Evolutionary conservation across 2,797 vertebrate species (phyloP).

Genomic region (Allobates femoralis): DNA sequence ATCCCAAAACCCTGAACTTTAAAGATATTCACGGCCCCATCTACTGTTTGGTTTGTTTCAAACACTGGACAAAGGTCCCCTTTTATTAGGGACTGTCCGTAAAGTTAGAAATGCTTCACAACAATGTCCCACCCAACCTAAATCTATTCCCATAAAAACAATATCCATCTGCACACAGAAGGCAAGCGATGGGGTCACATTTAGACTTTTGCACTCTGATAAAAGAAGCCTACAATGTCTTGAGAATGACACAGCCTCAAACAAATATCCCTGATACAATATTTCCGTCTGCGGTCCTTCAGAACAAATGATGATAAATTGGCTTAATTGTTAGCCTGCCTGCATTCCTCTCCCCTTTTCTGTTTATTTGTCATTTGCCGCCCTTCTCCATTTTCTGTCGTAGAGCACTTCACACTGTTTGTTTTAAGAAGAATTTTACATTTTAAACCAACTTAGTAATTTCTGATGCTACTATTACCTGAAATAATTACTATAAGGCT

Average conservation of each 20-base stretch:
- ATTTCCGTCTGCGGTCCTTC: slow-evolving; percentile 38
- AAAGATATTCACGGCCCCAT: neutral
- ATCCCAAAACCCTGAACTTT: too few species aligned
- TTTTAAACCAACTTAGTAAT: slow-evolving; percentile 1
- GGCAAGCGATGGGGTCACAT: slow-evolving; percentile 3
- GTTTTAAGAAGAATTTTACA: slow-evolving; percentile 30
- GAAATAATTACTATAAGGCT: too few species aligned
- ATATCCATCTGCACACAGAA: neutral
- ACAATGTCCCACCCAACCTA: neutral
- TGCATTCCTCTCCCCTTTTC: slow-evolving; percentile 27
- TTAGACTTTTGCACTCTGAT: slow-evolving; percentile 6
- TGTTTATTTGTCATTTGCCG: slow-evolving; percentile 42
- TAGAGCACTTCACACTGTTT: slow-evolving; percentile 28
- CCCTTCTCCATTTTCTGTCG: slow-evolving; percentile 31
- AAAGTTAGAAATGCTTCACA: neutral
- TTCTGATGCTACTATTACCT: slow-evolving; percentile 14
- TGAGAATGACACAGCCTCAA: neutral
- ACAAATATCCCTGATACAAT: slow-evolving; percentile 37
- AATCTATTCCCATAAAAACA: slow-evolving; percentile 3
- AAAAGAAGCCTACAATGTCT: neutral
- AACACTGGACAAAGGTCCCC: neutral
- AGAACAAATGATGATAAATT: slow-evolving; percentile 48
- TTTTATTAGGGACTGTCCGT: neutral
- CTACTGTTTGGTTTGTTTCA: neutral
- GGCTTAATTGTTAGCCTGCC: slow-evolving; percentile 23